These are phyloP conservation scores for Drosophila multiciliata DNA, from an alignment of 2,888 invertebrate species.

Conservation along the genomic window DNA sequence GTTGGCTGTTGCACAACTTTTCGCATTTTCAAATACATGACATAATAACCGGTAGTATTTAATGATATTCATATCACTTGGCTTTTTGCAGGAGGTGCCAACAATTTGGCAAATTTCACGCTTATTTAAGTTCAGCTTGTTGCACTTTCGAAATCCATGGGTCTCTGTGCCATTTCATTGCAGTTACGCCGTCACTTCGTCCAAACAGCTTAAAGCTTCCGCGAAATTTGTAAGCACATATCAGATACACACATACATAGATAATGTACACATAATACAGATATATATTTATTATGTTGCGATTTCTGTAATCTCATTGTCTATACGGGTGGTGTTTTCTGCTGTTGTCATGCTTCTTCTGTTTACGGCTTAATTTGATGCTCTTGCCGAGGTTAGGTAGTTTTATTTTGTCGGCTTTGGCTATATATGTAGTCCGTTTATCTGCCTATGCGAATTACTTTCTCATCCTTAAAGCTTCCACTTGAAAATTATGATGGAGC, in stretches of 20 bases:
- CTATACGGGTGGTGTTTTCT: slow-evolving; percentile 25
- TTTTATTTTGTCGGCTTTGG: not conserved
- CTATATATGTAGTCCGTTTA: slow-evolving; percentile 5
- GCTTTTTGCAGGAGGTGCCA: slow-evolving; percentile 11
- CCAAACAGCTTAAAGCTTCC: slow-evolving; percentile 32
- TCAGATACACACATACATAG: not conserved
- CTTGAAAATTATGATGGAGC: not conserved
- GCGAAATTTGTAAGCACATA: slow-evolving; percentile 10
- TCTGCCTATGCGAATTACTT: not conserved
- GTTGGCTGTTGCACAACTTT: not conserved
- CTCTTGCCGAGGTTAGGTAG: not conserved
- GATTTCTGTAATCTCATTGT: slow-evolving; percentile 64
- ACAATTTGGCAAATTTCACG: slow-evolving; percentile 63
- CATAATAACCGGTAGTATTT: slow-evolving; percentile 34
- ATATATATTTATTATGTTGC: slow-evolving; percentile 10
- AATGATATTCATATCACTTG: slow-evolving; percentile 49
- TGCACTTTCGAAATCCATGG: slow-evolving; percentile 52
- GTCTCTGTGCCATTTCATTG: slow-evolving; percentile 33
- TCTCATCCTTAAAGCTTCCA: not conserved
- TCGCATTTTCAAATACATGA: not conserved
- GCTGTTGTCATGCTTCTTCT: slow-evolving; percentile 45
- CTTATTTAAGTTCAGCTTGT: slow-evolving; percentile 55
- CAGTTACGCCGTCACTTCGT: slow-evolving; percentile 26
- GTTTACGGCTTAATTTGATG: slow-evolving; percentile 27
- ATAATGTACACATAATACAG: not conserved